Percentiles rank a stretch among this genome's conserved stretches.
phyloP scores from a whole-genome alignment of 2,797 vertebrate genomes.

The Cryptoblepharus egeriae region DNA sequence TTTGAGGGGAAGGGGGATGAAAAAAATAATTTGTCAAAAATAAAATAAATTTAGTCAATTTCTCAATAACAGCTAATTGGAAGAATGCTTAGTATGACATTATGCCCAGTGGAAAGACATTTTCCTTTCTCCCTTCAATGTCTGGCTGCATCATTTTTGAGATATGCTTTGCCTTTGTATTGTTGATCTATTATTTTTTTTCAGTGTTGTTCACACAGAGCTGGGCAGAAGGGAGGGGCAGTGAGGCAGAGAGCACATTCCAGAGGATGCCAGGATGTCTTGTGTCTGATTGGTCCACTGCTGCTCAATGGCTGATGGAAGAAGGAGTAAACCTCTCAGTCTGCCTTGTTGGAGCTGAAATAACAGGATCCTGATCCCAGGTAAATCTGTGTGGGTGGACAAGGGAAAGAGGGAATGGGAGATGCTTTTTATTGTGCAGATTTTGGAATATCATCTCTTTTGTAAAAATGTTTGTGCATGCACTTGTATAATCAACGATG shows the following conservation, averaged over 20 bases:
- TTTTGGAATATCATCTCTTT: constrained; percentile 18
- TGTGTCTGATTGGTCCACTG: constrained; percentile 78
- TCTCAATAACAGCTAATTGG: background rate
- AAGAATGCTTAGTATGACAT: background rate
- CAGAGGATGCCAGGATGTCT: constrained; percentile 75
- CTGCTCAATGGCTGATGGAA: constrained; percentile 69
- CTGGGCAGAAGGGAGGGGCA: constrained; percentile 59
- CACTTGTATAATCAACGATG: constrained; percentile 57
- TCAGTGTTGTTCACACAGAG: constrained; percentile 40
- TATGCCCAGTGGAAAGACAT: constrained; percentile 17
- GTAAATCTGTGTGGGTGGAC: constrained; percentile 62
- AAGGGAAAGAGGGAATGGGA: constrained; percentile 28
- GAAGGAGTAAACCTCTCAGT: constrained; percentile 74
- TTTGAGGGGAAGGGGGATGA: constrained; percentile 13
- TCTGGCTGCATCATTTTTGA: constrained; percentile 47
- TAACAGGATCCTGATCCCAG: constrained; percentile 73
- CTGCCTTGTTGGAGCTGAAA: constrained; percentile 72
- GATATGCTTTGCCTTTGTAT: constrained; percentile 19
- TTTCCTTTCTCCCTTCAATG: constrained; percentile 42
- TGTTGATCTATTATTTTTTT: constrained; percentile 48
- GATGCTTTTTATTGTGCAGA: constrained; percentile 25
- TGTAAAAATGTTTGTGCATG: constrained; percentile 48
- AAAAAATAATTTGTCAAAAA: constrained; percentile 23
- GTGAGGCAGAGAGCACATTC: constrained; percentile 70
- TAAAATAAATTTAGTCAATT: background rate